A percentile compares a stretch with the other conserved stretches of the same genome.
Conservation (phyloP, 1,140 invertebrate genomes). For the Bombus cullumanus region DNA sequence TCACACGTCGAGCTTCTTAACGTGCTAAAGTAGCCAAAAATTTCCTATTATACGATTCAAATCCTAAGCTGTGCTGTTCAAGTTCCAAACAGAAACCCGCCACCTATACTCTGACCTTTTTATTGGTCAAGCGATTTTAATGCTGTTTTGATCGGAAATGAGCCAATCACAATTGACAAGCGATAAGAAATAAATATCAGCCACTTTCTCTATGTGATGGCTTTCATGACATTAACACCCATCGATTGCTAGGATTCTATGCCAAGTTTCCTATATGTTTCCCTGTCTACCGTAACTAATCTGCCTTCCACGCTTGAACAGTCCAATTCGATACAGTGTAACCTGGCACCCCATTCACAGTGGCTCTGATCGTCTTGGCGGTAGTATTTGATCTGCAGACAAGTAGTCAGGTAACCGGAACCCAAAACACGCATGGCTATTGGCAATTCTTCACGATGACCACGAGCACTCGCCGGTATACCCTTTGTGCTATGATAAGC, state of each 20-base stretch:
- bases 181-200: slow-evolving; percentile 2
- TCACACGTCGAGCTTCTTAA: background rate
- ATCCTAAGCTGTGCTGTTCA: background rate
- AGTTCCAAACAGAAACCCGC: background rate
- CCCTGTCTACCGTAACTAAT: slow-evolving; percentile 81
- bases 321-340: slow-evolving; percentile 84
- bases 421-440: slow-evolving; percentile 81
- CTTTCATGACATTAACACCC: slow-evolving; percentile 41
- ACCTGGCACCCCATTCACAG: slow-evolving; percentile 83
- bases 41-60: background rate
- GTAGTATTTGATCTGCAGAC: slow-evolving; percentile 85
- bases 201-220: slow-evolving; percentile 15
- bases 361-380: slow-evolving; percentile 82
- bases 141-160: background rate
- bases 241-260: slow-evolving; percentile 74
- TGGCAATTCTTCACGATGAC: slow-evolving; percentile 80
- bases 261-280: slow-evolving; percentile 81
- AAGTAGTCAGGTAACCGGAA: slow-evolving; percentile 81
- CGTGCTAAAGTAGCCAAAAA: background rate
- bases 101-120: too few species aligned
- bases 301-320: slow-evolving; percentile 81
- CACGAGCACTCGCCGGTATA: slow-evolving; percentile 75
- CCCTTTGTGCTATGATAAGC: slow-evolving; percentile 80
- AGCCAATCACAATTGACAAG: slow-evolving; percentile 11
- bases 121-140: background rate